Percentiles rank a stretch among this genome's conserved stretches.
phyloP scores from a whole-genome alignment of 2,888 invertebrate genomes.

The Sipha maydis region DNA sequence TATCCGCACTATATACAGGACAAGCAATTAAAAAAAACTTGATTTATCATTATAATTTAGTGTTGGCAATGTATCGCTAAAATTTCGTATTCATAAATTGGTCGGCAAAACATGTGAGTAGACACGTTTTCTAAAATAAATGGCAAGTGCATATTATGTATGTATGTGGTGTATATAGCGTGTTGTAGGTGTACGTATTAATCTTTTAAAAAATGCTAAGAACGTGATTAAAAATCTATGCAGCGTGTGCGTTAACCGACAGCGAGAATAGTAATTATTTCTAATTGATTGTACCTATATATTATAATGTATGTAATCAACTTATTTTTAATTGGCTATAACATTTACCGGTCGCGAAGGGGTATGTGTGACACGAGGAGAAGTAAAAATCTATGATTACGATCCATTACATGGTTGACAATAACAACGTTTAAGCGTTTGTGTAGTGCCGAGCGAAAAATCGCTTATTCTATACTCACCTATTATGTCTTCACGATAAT shows the following conservation, averaged over 20 bases:
- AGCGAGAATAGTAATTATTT: slow-evolving; percentile 12
- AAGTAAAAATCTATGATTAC: neutral
- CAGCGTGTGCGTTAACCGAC: neutral
- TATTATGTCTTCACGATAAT: neutral
- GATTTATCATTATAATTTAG: neutral
- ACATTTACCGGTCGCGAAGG: neutral
- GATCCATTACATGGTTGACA: neutral
- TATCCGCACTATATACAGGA: neutral
- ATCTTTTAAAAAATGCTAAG: neutral
- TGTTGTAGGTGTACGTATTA: neutral
- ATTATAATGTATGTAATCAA: neutral
- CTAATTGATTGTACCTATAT: neutral
- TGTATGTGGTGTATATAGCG: neutral
- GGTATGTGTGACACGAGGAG: neutral
- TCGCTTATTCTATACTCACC: neutral
- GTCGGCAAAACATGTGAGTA: neutral
- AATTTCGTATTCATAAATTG: neutral
- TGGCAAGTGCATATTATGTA: neutral
- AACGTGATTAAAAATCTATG: slow-evolving; percentile 11
- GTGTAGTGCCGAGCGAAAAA: neutral
- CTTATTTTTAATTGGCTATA: neutral
- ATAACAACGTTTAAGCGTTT: neutral
- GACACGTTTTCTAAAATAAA: neutral
- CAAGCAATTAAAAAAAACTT: neutral
- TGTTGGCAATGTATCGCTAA: neutral